Base-by-base conservation (phyloP, 2,888 invertebrate genomes). In the Maniola hyperantus region DNA sequence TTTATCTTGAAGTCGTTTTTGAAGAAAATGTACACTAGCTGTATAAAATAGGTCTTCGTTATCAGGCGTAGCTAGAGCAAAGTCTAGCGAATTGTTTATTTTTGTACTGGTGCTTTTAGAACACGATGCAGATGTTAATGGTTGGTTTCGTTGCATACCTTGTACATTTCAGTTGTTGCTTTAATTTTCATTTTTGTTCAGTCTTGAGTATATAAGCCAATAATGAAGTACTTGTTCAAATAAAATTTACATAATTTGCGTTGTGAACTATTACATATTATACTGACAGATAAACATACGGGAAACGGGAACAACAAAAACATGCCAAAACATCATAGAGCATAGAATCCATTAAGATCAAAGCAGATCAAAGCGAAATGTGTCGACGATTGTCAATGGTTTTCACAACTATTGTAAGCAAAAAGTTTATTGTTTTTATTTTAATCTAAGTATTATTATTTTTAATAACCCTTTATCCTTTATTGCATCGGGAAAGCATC, bases 21-120 rank as follows among this genome's bases (percentile, higher is more conserved):
- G 81, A n/a, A 91, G 83, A 71, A 89, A 91, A 65, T 87, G 79
- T 10, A 90, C 76, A 74, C 90, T 90, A n/a, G 90, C 90, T 26
- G 84, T 81, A 67, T 83, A 90, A 71, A 89, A 87, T 48, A 84
- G 74, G 55, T 87, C 81, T 68, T 83, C 81, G 74, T 89, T 83
- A 44, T 84, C 83, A 2, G 73, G 69, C 44, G 71, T 72, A 15
- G 71, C 64, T 46, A 75, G 65, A 44, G 72, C 71, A 44, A 54
- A 57, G 46, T 76, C 71, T 67, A 74, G 60, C 6, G 67, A 68
- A 53, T 57, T 55, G 36, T 34, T 65, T 46, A 48, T 42, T 39
- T 66, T 65, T 46, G 44, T 62, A 48, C 69, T 66, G 59, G 39
- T 33, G 55, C 58, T 69, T 63, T 66, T 71, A 26, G 70, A 71